Evolutionary conservation across 2,113 vertebrate species (phyloP), one percentile per base, ranked within the genome.

Genomic region (Chauna torquata): DNA sequence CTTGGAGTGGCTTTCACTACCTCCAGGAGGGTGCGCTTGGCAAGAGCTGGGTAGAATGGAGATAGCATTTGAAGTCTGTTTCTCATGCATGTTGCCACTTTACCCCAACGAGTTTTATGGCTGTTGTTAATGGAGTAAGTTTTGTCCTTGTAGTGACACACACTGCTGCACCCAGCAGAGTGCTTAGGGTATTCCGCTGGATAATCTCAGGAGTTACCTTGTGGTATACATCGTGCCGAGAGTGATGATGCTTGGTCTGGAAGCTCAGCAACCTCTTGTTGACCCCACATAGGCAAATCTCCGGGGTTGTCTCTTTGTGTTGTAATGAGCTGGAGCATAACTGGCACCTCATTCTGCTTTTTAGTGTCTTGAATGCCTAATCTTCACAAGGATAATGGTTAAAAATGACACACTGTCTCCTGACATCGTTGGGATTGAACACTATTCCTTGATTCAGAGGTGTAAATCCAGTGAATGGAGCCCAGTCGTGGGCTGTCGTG

Each of bases 161-260:
- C 11, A 15, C 32, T 74, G 40, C 20, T 90, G 27, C 2, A 10
- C 27, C 24, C 40, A 61, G 20, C n/a, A 77, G 55, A 34, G 28
- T 52, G 49, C 32, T 57, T 1, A 0, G 6, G 22, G 17, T 68
- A n/a, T 54, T 57, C 44, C 65, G n/a, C 24, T 54, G 52, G 34
- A 54, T 77, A 11, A 42, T 58, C 12, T 15, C 17, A 22, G 47
- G 50, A 88, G 45, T 47, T 22, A 36, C 8, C 7, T 62, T 59
- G 74, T 57, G 36, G 28, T 65, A 68, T 28, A 45, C 8, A 19
- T 28, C 58, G 14, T 0, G 0, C 18, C 1, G 1, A 40, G 12
- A 49, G 7, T 34, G 64, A 25, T 16, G 34, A 38, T 59, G 36
- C 12, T 54, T 23, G 38, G 9, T 66, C 64, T 86, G 25, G 18